phyloP scores from a whole-genome alignment of 2,888 invertebrate species.

The Hemaris fuciformis region DNA sequence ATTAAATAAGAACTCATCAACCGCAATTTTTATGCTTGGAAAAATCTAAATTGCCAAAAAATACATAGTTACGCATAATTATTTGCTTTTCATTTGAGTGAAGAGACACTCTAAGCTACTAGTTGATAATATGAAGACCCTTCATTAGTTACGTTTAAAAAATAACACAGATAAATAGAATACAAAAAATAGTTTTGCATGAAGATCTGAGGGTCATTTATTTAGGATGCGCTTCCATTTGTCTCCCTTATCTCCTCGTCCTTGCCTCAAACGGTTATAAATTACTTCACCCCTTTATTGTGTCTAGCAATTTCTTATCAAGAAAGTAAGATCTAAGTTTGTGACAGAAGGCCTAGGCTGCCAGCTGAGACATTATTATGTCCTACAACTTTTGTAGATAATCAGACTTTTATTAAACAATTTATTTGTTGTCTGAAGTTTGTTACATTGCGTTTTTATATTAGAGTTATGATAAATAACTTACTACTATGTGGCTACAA shows the following conservation, averaged over 20 bases:
- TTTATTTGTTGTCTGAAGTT: too few species aligned
- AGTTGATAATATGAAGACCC: not conserved
- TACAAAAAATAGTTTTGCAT: not conserved
- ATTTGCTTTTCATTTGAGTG: too few species aligned
- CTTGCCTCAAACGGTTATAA: not conserved
- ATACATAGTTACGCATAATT: too few species aligned
- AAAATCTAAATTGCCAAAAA: too few species aligned
- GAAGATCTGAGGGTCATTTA: not conserved
- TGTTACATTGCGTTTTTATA: too few species aligned
- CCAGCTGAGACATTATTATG: not conserved
- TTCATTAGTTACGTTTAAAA: too few species aligned
- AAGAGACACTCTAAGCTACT: too few species aligned
- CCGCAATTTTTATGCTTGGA: too few species aligned
- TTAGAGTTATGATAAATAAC: too few species aligned
- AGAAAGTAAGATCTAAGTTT: slow-evolving; percentile 1
- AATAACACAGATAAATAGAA: not conserved
- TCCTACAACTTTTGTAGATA: not conserved
- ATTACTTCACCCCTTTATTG: not conserved
- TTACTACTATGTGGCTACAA: too few species aligned
- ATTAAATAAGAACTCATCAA: too few species aligned
- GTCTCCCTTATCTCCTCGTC: slow-evolving; percentile 1
- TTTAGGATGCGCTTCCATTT: not conserved
- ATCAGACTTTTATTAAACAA: too few species aligned
- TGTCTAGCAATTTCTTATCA: not conserved
- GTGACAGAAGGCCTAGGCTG: not conserved